Conservation (phyloP, 2,888 invertebrate genomes). For the Crossocerus cetratus region DNA sequence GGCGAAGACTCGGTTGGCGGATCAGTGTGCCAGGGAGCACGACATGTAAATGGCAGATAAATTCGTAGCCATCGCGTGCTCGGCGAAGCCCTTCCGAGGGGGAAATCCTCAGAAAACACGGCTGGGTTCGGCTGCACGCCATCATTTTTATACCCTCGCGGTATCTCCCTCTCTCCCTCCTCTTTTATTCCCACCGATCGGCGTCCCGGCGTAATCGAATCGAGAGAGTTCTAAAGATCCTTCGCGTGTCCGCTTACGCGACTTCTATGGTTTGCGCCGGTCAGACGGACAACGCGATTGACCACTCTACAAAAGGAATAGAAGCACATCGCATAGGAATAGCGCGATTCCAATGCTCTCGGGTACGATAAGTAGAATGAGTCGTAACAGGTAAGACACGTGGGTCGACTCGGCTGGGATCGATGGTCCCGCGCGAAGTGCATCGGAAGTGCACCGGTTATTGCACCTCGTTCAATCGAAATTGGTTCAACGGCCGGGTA, state of each 20-base stretch:
- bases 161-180: constrained; percentile 15
- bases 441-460: constrained; percentile 35
- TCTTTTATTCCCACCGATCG: constrained; percentile 4
- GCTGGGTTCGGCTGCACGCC: constrained; percentile 32
- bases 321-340: too few relatives aligned
- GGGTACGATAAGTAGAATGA: too few relatives aligned
- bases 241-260: too few relatives aligned
- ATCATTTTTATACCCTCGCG: constrained; percentile 44
- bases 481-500: constrained; percentile 32
- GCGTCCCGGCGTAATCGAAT: constrained; percentile 23
- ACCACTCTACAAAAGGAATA: too few relatives aligned
- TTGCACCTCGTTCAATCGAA: constrained; percentile 43
- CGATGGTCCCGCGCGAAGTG: too few relatives aligned
- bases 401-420: too few relatives aligned
- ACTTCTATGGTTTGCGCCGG: too few relatives aligned
- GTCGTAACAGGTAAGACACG: too few relatives aligned
- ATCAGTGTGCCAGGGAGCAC: constrained; percentile 34
- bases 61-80: constrained; percentile 52
- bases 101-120: constrained; percentile 12
- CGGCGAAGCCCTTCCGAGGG: constrained; percentile 30
- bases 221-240: too few relatives aligned
- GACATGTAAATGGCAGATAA: constrained; percentile 55
- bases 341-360: too few relatives aligned
- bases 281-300: too few relatives aligned
- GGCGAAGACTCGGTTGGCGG: constrained; percentile 47